phyloP scores from a whole-genome alignment of 2,888 invertebrate genomes.

The Drosophila conformis region DNA sequence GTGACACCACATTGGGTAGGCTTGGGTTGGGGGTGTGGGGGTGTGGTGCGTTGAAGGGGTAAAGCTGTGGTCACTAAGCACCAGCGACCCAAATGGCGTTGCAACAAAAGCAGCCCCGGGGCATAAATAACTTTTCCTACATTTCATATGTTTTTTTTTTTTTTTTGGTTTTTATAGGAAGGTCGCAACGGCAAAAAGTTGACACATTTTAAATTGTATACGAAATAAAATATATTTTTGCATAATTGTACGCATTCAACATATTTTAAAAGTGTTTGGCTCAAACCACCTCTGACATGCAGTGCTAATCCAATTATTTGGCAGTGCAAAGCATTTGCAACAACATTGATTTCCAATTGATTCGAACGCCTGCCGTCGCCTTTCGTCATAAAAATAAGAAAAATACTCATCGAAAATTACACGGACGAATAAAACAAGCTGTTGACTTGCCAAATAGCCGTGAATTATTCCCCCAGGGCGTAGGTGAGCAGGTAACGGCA shows the following conservation, averaged over 20 bases:
- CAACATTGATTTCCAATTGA: conserved; percentile 79
- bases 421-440: conserved; percentile 76
- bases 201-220: conserved; percentile 75
- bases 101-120: conserved; percentile 72
- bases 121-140: conserved; percentile 76
- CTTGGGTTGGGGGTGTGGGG: neutral
- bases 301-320: conserved; percentile 57
- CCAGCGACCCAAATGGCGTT: conserved; percentile 56
- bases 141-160: conserved; percentile 71
- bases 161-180: conserved; percentile 34
- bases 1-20: conserved; percentile 36
- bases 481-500: conserved; percentile 79
- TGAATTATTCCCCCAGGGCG: conserved; percentile 80
- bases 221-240: conserved; percentile 66
- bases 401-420: conserved; percentile 77
- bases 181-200: conserved; percentile 59
- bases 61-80: conserved; percentile 56
- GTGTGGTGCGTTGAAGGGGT: neutral
- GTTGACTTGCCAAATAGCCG: conserved; percentile 81
- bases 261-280: neutral
- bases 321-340: conserved; percentile 38
- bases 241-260: conserved; percentile 53
- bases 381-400: conserved; percentile 60
- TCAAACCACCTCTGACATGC: neutral
- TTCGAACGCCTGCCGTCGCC: conserved; percentile 59